Evolutionary conservation across 2,888 invertebrate species (phyloP), one percentile per base, ranked within the genome.

Genomic region (Cremastinae sp.): DNA sequence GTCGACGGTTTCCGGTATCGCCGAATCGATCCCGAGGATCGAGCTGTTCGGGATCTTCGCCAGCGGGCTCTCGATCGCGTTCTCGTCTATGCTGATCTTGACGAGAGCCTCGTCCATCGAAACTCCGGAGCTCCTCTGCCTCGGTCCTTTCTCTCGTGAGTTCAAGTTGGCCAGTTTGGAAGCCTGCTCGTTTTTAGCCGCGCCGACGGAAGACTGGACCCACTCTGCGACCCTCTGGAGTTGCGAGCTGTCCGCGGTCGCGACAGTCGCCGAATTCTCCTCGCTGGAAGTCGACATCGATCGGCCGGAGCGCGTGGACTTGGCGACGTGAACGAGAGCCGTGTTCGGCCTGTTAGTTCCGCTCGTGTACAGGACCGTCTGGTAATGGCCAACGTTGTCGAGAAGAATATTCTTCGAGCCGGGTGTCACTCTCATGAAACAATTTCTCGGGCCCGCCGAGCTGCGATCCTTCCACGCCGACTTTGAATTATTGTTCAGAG

Each of bases 341-440:
- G 82, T 81, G 51, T 82, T 88, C 5, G 86, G 83, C 38, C 83
- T 82, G 22, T 80, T 85, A 49, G 62, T 79, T 0, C 84, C 84
- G 47, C 87, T 90, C 20, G 94, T 94, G 82, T 95, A 96, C 45
- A 96, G 90, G 36, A 96, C 93, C 0, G 95, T 95, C 10, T 94
- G 93, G 28, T 94, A 92, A 49, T 93, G 93, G 81, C 94, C 94
- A 36, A 94, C 94, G 83, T 95, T 96, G 88, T 96, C 96, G 20
- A 96, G 90, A 3, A 96, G 90, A 83, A 96, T 95, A 87, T 96
- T 96, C 85, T 94, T 95, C 9, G 95, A 94, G 4, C 95, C 95
- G 4, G 94, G 94, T 84, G 95, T 95, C 83, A 95, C 92, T 41
- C 95, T 92, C 85, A 96, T 92, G 62, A 95, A 94, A 84, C 95